Evolutionary conservation across 64 coral and sea anemone genomes (phyloP).

Genomic region (Astreopora myriophthalma): DNA sequence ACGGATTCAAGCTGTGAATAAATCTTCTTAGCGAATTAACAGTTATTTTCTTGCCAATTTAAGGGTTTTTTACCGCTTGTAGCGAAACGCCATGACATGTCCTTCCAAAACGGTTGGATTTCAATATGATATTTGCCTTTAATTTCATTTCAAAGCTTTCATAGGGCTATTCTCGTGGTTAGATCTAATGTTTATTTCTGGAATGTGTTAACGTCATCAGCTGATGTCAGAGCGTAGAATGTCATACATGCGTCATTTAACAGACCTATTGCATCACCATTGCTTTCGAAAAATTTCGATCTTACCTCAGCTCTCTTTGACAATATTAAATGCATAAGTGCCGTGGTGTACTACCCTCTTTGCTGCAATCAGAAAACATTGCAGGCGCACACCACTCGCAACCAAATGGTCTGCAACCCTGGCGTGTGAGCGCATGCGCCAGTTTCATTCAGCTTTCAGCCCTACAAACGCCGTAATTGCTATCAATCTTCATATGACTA

Average conservation of each 20-base stretch:
- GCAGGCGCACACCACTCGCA: no score
- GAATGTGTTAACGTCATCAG: background rate
- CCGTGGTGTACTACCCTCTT: no score
- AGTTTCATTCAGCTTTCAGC: no score
- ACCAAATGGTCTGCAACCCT: no score
- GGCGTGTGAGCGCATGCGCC: no score
- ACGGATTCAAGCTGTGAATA: background rate
- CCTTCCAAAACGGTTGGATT: background rate
- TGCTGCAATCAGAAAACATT: no score
- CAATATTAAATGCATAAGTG: no score
- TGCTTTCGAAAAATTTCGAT: background rate
- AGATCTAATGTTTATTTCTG: background rate
- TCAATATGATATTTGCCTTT: background rate
- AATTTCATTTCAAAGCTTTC: background rate
- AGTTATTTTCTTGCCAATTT: conserved; percentile 15
- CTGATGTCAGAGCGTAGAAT: background rate
- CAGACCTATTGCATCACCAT: background rate
- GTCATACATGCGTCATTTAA: background rate
- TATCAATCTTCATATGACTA: no score
- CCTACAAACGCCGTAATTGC: no score
- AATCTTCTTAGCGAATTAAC: background rate
- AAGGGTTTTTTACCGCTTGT: conserved; percentile 6
- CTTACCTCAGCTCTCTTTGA: no score
- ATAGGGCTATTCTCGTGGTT: background rate
- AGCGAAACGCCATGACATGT: background rate